These are phyloP conservation scores for Piliocolobus tephrosceles DNA, from an alignment of 2,113 vertebrate species.

Conservation along the genomic window DNA sequence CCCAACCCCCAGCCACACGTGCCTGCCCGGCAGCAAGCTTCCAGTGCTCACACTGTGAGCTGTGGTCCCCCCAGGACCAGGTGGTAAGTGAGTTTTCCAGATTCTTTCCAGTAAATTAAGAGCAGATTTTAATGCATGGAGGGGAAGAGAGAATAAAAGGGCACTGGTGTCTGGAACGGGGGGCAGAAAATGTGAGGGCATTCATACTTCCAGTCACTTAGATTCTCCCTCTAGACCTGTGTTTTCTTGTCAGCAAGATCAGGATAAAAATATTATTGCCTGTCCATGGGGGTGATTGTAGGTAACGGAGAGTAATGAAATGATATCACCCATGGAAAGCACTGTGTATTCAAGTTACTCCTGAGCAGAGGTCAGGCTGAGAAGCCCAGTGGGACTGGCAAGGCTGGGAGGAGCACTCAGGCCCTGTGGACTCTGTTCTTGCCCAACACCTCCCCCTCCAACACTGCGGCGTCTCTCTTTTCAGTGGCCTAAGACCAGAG, in stretches of 20 bases:
- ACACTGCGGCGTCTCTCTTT: not conserved
- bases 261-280: not conserved
- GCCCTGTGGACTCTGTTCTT: not conserved
- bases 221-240: not conserved
- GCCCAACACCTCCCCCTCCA: not conserved
- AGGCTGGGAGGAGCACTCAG: too few species aligned
- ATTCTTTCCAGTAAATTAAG: conserved; percentile 16
- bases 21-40: not conserved
- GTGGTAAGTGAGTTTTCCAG: not conserved
- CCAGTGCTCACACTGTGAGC: not conserved
- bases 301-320: accelerated
- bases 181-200: not conserved
- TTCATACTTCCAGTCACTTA: not conserved
- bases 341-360: accelerated
- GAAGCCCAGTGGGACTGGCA: not conserved
- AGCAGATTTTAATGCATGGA: not conserved
- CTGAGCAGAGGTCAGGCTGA: not conserved
- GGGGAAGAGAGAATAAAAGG: not conserved
- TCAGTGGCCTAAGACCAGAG: not conserved
- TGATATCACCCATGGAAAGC: not conserved
- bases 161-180: not conserved
- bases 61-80: not conserved
- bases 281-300: not conserved
- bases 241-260: not conserved
- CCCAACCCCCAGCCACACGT: not conserved